A percentile compares a stretch with the other conserved stretches of the same genome.
Evolutionary conservation across 2,888 invertebrate species (phyloP).

Genomic region (Polia nebulosa): DNA sequence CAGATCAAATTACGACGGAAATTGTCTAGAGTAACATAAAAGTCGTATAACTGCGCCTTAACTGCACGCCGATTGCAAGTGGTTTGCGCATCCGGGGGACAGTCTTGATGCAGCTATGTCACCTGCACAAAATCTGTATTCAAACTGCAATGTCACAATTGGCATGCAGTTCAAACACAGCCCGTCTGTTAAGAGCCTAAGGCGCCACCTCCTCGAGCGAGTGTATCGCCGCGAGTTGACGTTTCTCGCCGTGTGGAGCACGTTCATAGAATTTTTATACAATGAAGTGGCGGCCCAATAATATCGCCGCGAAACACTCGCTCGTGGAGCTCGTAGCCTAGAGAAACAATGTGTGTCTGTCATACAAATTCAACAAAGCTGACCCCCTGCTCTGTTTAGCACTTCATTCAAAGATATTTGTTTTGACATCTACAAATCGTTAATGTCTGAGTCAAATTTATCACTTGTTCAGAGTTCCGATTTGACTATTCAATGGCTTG

Average conservation of each 20-base stretch:
- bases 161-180: no score
- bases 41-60: no score
- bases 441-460: constrained; percentile 4
- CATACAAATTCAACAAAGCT: constrained; percentile 1
- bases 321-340: background rate
- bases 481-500: background rate
- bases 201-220: background rate
- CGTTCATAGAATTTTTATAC: background rate
- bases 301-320: background rate
- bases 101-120: no score
- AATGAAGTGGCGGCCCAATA: background rate
- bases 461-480: constrained; percentile 1
- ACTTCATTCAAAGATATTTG: background rate
- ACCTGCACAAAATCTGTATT: no score
- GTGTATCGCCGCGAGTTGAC: background rate
- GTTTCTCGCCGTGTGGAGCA: background rate
- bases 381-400: background rate
- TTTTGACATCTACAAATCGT: constrained; percentile 9
- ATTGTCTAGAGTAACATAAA: no score
- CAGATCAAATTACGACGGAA: no score
- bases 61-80: no score
- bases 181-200: no score
- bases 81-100: no score
- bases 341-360: background rate
- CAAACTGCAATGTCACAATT: no score